Conservation (phyloP, 1,140 invertebrate species). For the Cyclargus thomasi region DNA sequence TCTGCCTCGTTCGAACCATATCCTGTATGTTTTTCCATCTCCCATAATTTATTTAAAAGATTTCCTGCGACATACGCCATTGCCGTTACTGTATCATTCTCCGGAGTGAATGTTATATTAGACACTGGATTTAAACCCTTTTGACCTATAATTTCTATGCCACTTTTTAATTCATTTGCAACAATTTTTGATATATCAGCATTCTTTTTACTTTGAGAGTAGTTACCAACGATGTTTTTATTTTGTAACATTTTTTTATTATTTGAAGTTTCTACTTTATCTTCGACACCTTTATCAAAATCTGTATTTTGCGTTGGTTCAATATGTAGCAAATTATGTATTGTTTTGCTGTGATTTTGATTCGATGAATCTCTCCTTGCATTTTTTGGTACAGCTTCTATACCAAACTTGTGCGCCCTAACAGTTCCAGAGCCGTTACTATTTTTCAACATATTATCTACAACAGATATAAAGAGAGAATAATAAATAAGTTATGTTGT, state of each 20-base stretch:
- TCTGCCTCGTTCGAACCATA: conserved; percentile 48
- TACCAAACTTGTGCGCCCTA: conserved; percentile 37
- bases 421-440: conserved; percentile 47
- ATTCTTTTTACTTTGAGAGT: conserved; percentile 47
- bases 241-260: conserved; percentile 30
- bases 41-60: conserved; percentile 60
- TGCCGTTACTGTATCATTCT: conserved; percentile 62
- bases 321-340: conserved; percentile 44
- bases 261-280: conserved; percentile 47
- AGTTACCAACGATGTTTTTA: conserved; percentile 43
- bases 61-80: conserved; percentile 66
- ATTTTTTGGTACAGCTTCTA: conserved; percentile 26
- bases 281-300: conserved; percentile 48
- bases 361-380: conserved; percentile 36
- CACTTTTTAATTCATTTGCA: conserved; percentile 55
- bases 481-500: too few species aligned
- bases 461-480: too few species aligned
- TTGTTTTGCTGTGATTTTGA: conserved; percentile 33
- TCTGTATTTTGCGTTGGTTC: conserved; percentile 44
- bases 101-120: conserved; percentile 63
- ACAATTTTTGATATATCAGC: conserved; percentile 54
- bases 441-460: conserved; percentile 53
- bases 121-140: conserved; percentile 44
- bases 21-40: conserved; percentile 51
- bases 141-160: conserved; percentile 53